Conservation (phyloP, 1,140 invertebrate species). For the Glossosoma conforme region DNA sequence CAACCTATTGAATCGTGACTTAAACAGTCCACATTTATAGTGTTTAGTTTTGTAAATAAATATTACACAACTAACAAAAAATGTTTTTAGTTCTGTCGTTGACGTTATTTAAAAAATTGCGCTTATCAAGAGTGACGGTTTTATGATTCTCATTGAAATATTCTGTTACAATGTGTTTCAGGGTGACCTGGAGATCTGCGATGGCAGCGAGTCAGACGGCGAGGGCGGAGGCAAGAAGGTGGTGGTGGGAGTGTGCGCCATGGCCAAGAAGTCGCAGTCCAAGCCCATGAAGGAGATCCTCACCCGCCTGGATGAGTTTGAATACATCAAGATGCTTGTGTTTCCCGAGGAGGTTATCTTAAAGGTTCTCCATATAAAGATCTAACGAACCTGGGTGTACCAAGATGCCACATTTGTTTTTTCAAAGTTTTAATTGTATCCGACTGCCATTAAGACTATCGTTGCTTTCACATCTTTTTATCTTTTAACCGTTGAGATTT, state of each 20-base stretch:
- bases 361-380: slow-evolving; percentile 56
- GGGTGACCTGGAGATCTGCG: slow-evolving; percentile 70
- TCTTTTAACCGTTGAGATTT: not conserved
- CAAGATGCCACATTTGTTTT: slow-evolving; percentile 22
- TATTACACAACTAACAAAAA: too few relatives aligned
- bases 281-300: slow-evolving; percentile 99
- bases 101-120: slow-evolving; percentile 2
- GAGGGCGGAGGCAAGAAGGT: slow-evolving; percentile 76
- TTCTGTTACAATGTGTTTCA: slow-evolving; percentile 39
- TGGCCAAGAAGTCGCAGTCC: slow-evolving; percentile 97
- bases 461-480: not conserved
- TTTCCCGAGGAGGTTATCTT: slow-evolving; percentile 93
- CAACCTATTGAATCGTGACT: too few relatives aligned
- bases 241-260: slow-evolving; percentile 94
- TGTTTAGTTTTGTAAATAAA: too few relatives aligned
- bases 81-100: too few relatives aligned
- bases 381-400: slow-evolving; percentile 31
- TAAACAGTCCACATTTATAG: too few relatives aligned
- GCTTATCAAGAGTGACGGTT: slow-evolving; percentile 4
- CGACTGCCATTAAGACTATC: too few relatives aligned
- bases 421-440: too few relatives aligned
- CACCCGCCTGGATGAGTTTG: slow-evolving; percentile 89
- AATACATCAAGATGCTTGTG: slow-evolving; percentile 90
- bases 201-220: slow-evolving; percentile 54
- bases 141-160: too few relatives aligned